Evolutionary conservation across 2,888 invertebrate genomes (phyloP), one percentile per base, ranked within the genome.

Genomic region (Amphimallon solstitiale): DNA sequence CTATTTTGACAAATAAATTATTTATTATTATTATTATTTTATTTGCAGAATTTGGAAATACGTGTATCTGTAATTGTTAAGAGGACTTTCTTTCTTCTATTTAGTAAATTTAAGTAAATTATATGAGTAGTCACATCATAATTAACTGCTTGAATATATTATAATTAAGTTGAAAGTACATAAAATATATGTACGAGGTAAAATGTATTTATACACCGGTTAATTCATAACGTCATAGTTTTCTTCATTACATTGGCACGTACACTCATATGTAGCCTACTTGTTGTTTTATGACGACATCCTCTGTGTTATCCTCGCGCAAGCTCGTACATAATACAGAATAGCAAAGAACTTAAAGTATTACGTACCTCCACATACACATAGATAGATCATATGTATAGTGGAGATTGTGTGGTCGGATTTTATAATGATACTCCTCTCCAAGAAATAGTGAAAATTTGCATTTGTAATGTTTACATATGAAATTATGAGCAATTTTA

Each of bases 401-500:
- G 9, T 51, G 34, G 9, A 29, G 14, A 54, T 19, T 54, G 54
- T 54, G 54, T 54, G 54, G 54, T 54, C 40, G 54, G 54, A 38
- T 40, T 54, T 54, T 54, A 54, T 54, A 19, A 54, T 21, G 12
- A 14, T 51, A 54, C 40, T 54, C 38, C 54, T n/a, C n/a, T n/a
- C n/a, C 14, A 37, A 54, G 40, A 38, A 54, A 38, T 54, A 17
- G 52, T 21, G 54, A 40, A 40, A 54, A 54, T 54, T 54, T 54
- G 54, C 54, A 54, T 54, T 40, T 54, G 21, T 15, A 52, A 52
- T 52, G 35, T 34, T 52, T 21, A 21, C 12, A 19, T 19, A 40
- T 54, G 54, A 54, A 54, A 54, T 38, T 54, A 54, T 40, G 54
- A 40, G 19, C 54, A 21, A 54, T 38, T 54, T 54, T 54, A 54